These are phyloP conservation scores for Lophotriccus pileatus DNA, from an alignment of 2,797 vertebrate species.

Conservation along the genomic window DNA sequence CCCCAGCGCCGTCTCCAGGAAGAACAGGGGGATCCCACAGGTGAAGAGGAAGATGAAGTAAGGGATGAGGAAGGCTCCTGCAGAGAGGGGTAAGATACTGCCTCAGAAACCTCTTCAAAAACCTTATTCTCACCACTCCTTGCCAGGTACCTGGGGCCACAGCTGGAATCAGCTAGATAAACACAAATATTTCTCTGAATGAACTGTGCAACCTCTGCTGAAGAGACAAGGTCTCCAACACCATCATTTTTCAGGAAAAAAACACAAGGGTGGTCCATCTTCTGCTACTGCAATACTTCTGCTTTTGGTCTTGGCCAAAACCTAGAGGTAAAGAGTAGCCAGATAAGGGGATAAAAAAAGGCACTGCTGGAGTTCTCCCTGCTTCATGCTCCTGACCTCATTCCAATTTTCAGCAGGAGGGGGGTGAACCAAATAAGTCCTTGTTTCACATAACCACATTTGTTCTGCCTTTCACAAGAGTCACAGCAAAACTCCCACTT, in stretches of 20 bases:
- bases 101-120: background rate
- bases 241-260: background rate
- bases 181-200: background rate
- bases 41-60: constrained; percentile 90
- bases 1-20: constrained; percentile 91
- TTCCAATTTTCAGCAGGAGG: background rate
- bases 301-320: background rate
- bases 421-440: background rate
- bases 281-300: background rate
- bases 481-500: background rate
- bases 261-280: background rate
- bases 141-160: background rate
- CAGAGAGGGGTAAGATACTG: background rate
- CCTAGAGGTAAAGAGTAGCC: background rate
- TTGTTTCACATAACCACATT: constrained; percentile 32
- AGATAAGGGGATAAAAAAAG: background rate
- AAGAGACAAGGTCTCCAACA: background rate
- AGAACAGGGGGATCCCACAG: constrained; percentile 90
- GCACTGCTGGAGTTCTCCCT: background rate
- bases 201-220: background rate
- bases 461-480: background rate
- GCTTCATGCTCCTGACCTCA: background rate
- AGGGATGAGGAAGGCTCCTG: constrained; percentile 93
- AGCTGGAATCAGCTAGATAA: background rate
- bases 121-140: background rate